Evolutionary conservation across 2,113 vertebrate species (phyloP).

Genomic region (Philantomba maxwellii): DNA sequence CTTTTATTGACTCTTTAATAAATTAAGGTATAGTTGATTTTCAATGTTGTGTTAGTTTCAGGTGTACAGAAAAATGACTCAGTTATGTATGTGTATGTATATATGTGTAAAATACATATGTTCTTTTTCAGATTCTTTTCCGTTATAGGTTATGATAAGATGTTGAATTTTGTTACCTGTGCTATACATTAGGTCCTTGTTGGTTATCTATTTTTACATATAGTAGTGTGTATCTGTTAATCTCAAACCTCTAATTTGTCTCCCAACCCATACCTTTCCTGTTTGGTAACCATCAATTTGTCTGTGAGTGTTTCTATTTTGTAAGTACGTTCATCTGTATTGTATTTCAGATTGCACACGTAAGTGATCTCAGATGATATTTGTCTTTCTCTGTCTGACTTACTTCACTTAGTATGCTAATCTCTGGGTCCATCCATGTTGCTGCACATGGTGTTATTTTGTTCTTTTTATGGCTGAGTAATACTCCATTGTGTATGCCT

Average conservation of each 20-base stretch:
- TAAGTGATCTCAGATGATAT: not conserved
- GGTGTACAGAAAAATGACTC: not conserved
- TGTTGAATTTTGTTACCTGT: not conserved
- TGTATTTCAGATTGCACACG: not conserved
- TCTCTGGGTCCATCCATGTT: not conserved
- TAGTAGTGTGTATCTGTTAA: not conserved
- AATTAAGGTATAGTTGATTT: not conserved
- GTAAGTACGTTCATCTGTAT: not conserved
- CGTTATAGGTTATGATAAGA: not conserved
- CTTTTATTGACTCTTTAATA: not conserved
- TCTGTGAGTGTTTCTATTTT: not conserved
- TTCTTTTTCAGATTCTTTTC: not conserved
- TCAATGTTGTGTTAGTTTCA: not conserved
- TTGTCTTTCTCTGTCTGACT: not conserved
- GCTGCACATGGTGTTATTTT: not conserved
- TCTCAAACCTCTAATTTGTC: not conserved
- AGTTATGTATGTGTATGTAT: not conserved
- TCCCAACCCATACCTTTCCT: not conserved
- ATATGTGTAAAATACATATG: not conserved
- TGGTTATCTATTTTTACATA: not conserved
- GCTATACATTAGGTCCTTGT: not conserved
- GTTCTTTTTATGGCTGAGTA: not conserved
- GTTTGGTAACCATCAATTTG: not conserved
- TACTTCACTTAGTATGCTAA: not conserved
- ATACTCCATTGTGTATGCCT: not conserved